Percentiles rank a stretch among this genome's conserved stretches.
phyloP scores from a whole-genome alignment of 2,797 vertebrate genomes.

The Pachyuromys duprasi region DNA sequence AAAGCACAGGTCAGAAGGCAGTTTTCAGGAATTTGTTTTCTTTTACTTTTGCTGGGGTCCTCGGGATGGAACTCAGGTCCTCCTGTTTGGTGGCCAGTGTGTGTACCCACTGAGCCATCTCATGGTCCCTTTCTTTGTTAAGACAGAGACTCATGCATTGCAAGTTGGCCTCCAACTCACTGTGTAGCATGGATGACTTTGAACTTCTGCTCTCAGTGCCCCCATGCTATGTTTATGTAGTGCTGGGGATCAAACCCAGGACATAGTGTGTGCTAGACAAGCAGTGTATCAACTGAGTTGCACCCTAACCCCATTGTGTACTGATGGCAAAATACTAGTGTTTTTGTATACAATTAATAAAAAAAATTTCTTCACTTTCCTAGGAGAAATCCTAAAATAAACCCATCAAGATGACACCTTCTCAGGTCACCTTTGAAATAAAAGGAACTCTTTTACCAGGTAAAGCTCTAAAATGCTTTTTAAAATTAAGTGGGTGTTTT shows the following conservation, averaged over 20 bases:
- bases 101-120: not conserved
- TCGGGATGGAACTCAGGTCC: not conserved
- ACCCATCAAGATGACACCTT: slow-evolving; percentile 90
- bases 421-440: slow-evolving; percentile 92
- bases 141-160: not conserved
- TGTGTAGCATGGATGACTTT: not conserved
- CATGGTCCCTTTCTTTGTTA: not conserved
- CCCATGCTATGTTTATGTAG: not conserved
- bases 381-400: slow-evolving; percentile 57
- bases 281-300: not conserved
- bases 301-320: not conserved
- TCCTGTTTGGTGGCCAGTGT: not conserved
- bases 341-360: slow-evolving; percentile 15
- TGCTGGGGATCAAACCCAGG: not conserved
- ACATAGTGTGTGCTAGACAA: not conserved
- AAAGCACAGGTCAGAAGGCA: not conserved
- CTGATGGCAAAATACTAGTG: not conserved
- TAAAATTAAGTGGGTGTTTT: slow-evolving; percentile 48
- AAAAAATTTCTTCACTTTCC: slow-evolving; percentile 57
- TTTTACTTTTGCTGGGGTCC: not conserved
- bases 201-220: not conserved
- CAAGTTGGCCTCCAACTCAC: not conserved
- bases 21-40: not conserved
- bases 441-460: slow-evolving; percentile 92
- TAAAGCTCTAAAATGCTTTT: slow-evolving; percentile 77